Percentiles rank a stretch among this genome's conserved stretches.
phyloP scores from a whole-genome alignment of 2,888 invertebrate genomes.

The Alloscopus bannaensis region DNA sequence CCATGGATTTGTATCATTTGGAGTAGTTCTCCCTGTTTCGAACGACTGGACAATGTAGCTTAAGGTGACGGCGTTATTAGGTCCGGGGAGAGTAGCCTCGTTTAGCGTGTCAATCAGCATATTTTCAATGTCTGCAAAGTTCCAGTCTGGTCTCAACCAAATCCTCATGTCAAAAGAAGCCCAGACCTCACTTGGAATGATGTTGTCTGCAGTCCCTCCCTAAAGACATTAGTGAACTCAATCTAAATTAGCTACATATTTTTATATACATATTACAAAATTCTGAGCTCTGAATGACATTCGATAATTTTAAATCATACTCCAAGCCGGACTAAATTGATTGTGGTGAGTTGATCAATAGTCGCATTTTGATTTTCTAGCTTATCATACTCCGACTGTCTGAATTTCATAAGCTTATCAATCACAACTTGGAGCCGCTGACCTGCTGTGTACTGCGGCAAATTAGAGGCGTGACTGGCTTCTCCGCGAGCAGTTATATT shows the following conservation, averaged over 20 bases:
- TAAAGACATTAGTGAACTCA: no score
- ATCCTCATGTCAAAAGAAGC: slow-evolving; percentile 86
- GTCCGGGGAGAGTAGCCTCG: slow-evolving; percentile 75
- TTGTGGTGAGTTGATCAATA: slow-evolving; percentile 76
- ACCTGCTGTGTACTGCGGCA: slow-evolving; percentile 87
- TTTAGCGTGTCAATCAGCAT: slow-evolving; percentile 64
- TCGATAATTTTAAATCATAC: no score
- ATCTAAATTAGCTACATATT: no score
- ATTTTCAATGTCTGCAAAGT: slow-evolving; percentile 78
- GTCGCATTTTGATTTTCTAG: slow-evolving; percentile 81
- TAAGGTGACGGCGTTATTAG: slow-evolving; percentile 79
- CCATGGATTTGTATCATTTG: slow-evolving; percentile 81
- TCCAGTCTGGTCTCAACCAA: slow-evolving; percentile 78
- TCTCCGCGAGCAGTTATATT: slow-evolving; percentile 86
- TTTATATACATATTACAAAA: no score
- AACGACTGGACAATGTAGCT: slow-evolving; percentile 82
- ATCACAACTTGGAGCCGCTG: slow-evolving; percentile 86
- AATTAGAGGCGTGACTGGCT: slow-evolving; percentile 90
- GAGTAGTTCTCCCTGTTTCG: slow-evolving; percentile 80
- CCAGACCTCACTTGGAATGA: slow-evolving; percentile 88
- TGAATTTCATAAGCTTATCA: slow-evolving; percentile 83
- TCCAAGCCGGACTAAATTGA: slow-evolving; percentile 52
- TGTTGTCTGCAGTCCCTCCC: slow-evolving; percentile 93
- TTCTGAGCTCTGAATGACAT: no score
- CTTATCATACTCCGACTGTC: slow-evolving; percentile 82